These are phyloP conservation scores for Pandemis cinnamomeana DNA, from an alignment of 2,888 invertebrate genomes.

Conservation along the genomic window DNA sequence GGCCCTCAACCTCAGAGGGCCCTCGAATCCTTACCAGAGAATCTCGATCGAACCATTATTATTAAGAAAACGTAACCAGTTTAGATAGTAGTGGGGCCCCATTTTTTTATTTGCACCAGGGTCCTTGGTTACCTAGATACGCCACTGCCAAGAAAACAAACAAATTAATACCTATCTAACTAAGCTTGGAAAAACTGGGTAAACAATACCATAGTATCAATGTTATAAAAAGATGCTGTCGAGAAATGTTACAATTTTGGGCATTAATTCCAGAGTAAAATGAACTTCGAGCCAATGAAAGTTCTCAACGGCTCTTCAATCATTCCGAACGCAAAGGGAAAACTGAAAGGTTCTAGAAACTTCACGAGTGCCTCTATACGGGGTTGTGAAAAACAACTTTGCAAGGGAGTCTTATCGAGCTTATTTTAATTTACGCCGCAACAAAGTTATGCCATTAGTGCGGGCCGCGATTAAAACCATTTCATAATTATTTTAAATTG, in stretches of 20 bases:
- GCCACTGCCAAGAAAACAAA: too few species aligned
- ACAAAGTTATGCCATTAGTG: constrained; percentile 42
- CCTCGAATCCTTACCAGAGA: too few species aligned
- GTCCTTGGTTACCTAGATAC: too few species aligned
- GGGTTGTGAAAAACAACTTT: constrained; percentile 37
- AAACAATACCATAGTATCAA: too few species aligned
- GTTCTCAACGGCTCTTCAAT: constrained; percentile 39
- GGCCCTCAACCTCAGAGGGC: too few species aligned
- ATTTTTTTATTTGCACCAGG: too few species aligned
- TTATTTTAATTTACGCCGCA: constrained; percentile 40
- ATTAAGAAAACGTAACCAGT: too few species aligned
- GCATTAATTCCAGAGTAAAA: constrained; percentile 24
- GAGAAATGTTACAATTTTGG: neutral
- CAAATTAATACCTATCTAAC: too few species aligned
- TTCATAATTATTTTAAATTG: constrained; percentile 7
- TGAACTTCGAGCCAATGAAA: constrained; percentile 22
- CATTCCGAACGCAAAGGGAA: constrained; percentile 38
- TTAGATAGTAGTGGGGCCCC: too few species aligned
- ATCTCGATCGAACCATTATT: too few species aligned
- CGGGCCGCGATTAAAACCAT: constrained; percentile 11
- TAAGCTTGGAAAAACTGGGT: too few species aligned
- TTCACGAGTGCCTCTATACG: constrained; percentile 38
- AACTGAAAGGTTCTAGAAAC: constrained; percentile 38
- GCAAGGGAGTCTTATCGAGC: constrained; percentile 33
- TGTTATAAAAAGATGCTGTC: neutral